Evolutionary conservation across 2,797 vertebrate species (phyloP).

Genomic region (Parauchenoglanis punctatus): DNA sequence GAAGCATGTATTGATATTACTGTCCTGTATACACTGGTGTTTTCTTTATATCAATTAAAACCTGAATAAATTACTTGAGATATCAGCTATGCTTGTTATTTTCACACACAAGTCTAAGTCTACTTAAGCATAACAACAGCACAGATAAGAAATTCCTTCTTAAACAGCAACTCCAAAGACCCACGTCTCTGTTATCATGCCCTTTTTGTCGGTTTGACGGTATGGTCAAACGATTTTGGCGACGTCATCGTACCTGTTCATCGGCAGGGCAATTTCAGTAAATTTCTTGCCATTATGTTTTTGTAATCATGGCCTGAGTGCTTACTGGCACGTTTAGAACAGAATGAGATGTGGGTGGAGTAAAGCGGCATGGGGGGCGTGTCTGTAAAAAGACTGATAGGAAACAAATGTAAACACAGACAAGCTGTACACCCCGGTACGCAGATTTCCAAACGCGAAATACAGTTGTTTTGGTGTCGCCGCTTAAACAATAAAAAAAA

Average conservation of each 20-base stretch:
- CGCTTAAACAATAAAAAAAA: not conserved
- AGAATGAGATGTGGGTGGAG: not conserved
- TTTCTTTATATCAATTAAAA: not conserved
- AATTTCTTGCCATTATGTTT: not conserved
- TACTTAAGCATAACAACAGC: not conserved
- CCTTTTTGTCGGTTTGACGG: too few species aligned
- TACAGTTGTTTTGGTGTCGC: too few species aligned
- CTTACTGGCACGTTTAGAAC: not conserved
- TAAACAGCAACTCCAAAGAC: not conserved
- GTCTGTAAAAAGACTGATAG: not conserved
- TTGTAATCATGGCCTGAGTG: not conserved
- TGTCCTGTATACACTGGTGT: not conserved
- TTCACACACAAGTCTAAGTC: not conserved
- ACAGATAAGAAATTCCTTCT: not conserved
- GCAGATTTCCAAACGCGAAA: not conserved
- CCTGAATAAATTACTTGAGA: not conserved
- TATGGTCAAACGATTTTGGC: not conserved
- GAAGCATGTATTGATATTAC: not conserved
- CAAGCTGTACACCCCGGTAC: not conserved
- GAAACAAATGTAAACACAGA: not conserved
- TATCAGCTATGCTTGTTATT: not conserved
- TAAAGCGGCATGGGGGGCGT: not conserved
- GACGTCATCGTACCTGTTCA: not conserved
- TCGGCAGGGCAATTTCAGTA: not conserved
- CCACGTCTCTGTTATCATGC: not conserved